phyloP scores from a whole-genome alignment of 35 echinoderm and acorn worm genomes.

The Apostichopus californicus region DNA sequence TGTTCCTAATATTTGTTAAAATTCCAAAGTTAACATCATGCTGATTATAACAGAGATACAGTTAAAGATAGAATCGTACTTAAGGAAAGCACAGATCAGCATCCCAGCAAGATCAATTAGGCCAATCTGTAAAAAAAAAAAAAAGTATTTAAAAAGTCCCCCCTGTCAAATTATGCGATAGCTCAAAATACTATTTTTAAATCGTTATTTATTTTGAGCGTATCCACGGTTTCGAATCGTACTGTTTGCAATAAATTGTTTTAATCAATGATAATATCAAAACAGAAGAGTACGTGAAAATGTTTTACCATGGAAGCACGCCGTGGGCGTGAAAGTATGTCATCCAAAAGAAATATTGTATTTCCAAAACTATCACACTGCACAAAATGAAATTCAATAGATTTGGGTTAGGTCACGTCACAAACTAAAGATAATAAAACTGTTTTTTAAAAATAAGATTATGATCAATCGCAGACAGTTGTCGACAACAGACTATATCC shows the following conservation, averaged over 20 bases:
- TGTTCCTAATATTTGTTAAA: neutral
- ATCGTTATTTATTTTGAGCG: too few species aligned
- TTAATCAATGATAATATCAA: too few species aligned
- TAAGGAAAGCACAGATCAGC: neutral
- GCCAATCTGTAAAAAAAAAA: neutral
- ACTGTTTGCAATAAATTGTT: too few species aligned
- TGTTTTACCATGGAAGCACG: neutral
- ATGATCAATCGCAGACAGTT: neutral
- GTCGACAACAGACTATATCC: neutral
- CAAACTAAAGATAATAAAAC: neutral
- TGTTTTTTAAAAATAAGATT: neutral
- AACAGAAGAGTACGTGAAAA: neutral
- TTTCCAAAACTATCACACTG: neutral
- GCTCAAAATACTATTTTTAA: too few species aligned
- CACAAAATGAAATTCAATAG: neutral
- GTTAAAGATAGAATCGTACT: neutral
- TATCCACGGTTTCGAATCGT: too few species aligned
- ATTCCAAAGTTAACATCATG: slow-evolving; percentile 2
- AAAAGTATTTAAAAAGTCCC: too few species aligned
- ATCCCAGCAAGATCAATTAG: neutral
- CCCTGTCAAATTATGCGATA: too few species aligned
- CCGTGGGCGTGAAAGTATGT: neutral
- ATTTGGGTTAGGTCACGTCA: neutral
- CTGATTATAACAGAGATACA: neutral
- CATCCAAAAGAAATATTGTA: neutral